These are phyloP conservation scores for Amphiura filiformis DNA, from an alignment of 35 echinoderm and acorn worm genomes.

Conservation along the genomic window DNA sequence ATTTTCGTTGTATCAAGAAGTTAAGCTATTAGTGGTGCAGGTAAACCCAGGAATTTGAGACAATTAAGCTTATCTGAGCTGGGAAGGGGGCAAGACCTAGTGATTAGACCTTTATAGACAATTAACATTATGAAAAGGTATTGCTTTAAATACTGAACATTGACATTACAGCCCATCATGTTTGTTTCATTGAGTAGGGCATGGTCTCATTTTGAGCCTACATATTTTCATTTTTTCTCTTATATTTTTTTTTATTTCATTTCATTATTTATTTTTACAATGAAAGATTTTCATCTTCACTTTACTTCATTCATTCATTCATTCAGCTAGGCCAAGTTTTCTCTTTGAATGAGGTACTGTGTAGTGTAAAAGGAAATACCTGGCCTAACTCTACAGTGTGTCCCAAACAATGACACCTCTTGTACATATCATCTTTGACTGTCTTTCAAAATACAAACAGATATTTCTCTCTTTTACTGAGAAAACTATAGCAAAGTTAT, in stretches of 20 bases:
- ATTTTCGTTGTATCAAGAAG: no score
- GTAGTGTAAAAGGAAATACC: neutral
- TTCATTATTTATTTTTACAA: neutral
- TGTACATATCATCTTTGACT: neutral
- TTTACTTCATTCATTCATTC: neutral
- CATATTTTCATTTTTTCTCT: no score
- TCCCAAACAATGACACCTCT: neutral
- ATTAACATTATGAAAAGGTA: neutral
- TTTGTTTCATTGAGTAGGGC: neutral
- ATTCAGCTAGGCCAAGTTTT: neutral
- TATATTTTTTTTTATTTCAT: neutral
- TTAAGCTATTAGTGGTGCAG: no score
- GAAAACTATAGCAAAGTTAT: neutral
- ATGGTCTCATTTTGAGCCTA: neutral
- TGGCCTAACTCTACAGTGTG: neutral
- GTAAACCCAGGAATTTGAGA: no score
- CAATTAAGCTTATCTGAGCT: no score
- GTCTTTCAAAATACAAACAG: neutral
- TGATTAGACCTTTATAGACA: no score
- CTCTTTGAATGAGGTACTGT: neutral
- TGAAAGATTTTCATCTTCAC: neutral
- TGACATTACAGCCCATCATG: neutral
- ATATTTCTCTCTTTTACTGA: neutral
- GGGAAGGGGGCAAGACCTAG: no score
- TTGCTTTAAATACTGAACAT: slow-evolving; percentile 1